Percentiles rank a stretch among this genome's conserved stretches.
Evolutionary conservation across 2,113 vertebrate genomes (phyloP).

Genomic region (Monarcha castaneiventris): DNA sequence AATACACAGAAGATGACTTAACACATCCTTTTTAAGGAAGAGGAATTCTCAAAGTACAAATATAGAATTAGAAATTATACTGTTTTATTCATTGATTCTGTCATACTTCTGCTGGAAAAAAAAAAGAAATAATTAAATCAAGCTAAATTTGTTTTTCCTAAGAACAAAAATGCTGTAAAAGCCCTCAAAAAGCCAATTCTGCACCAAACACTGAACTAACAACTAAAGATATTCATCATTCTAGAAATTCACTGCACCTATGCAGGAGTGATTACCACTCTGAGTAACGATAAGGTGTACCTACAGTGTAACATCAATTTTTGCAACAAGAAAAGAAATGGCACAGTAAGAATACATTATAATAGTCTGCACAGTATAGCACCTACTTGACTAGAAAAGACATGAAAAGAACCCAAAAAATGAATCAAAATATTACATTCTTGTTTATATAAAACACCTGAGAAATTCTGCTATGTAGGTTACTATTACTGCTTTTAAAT

Average conservation of each 20-base stretch:
- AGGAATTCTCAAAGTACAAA: not conserved
- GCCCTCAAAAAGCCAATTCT: not conserved
- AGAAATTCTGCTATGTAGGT: not conserved
- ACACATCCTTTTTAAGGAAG: not conserved
- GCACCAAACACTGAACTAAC: not conserved
- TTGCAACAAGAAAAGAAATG: not conserved
- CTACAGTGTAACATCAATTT: not conserved
- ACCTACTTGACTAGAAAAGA: not conserved
- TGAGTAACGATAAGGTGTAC: not conserved
- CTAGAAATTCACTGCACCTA: not conserved
- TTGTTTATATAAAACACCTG: not conserved
- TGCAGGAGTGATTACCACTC: not conserved
- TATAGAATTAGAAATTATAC: not conserved
- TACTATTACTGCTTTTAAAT: not conserved
- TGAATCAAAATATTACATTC: not conserved
- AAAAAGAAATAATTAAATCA: not conserved
- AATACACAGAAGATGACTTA: not conserved
- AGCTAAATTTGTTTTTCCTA: not conserved
- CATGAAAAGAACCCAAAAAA: not conserved
- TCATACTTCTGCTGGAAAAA: not conserved
- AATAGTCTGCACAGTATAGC: not conserved
- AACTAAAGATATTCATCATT: not conserved
- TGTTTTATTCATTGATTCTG: not conserved
- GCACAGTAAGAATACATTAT: not conserved
- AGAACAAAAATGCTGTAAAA: not conserved